Base-by-base conservation (phyloP, 2,113 vertebrate species). In the Tychaedon coryphoeus region DNA sequence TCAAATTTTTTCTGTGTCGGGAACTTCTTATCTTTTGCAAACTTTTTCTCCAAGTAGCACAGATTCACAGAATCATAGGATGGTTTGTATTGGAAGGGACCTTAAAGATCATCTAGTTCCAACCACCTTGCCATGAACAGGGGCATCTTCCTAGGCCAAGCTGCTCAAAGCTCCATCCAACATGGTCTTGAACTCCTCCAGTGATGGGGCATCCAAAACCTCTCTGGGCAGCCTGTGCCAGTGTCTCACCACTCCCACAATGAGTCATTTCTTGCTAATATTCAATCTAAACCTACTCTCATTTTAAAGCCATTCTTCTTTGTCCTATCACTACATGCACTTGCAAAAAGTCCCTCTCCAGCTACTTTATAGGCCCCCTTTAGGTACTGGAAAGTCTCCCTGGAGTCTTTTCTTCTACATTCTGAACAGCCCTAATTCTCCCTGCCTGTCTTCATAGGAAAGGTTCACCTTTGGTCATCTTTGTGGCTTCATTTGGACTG, bases 151-250 rank as follows among this genome's bases (percentile, higher is more conserved):
- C 13, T 22, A n/a, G 28, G 60, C 28, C 19, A 40, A 14, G n/a
- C 13, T 45, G 28, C 38, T 60, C 19, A 38, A 60, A 18, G 7
- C 6, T 38, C 23, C 45, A 40, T 40, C 16, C 38, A 60, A 25
- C 0, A 0, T 25, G 3, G 8, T 29, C 38, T 74, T 34, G 29
- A 67, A 10, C 3, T 18, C 3, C 60, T 82, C 16, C 29, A 45
- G 0, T 29, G 51, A 33, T 43, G 45, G 9, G 28, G 1, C 23
- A 47, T 25, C 45, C 61, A 40, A 16, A 53, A 0, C 7, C n/a
- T 51, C 38, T 82, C 53, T n/a, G 12, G 19, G 20, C 5, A 67
- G 8, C 16, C 28, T 75, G 29, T 60, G 13, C 6, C 38, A 12
- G 7, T 22, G 16, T 40, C 61, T 67, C n/a, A 22, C 19, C 7